Conservation (phyloP, 2,113 vertebrate genomes). For the Petroica traversi region DNA sequence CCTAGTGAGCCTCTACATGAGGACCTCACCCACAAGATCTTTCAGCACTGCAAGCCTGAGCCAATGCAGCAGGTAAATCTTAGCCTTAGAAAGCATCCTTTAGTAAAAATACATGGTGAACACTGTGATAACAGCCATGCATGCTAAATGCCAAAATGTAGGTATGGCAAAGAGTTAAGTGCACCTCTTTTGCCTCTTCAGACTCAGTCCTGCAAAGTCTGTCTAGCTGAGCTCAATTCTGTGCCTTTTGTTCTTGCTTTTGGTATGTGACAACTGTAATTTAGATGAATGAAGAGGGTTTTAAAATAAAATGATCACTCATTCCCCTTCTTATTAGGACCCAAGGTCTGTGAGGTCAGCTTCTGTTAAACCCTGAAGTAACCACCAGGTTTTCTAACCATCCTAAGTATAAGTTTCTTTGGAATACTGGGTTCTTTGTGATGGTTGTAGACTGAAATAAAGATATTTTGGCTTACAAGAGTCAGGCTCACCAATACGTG, state of each 20-base stretch:
- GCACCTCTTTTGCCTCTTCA: neutral
- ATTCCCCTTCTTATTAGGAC: neutral
- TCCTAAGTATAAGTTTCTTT: neutral
- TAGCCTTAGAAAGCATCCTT: neutral
- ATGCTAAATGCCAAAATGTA: neutral
- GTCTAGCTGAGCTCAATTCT: neutral
- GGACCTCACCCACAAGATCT: neutral
- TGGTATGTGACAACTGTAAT: neutral
- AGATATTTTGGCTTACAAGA: neutral
- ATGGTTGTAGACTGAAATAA: neutral
- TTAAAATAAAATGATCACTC: neutral
- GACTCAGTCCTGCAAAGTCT: neutral
- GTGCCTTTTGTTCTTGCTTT: neutral
- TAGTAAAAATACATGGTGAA: neutral
- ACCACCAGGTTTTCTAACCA: neutral
- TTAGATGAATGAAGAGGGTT: neutral
- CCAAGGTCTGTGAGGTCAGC: neutral
- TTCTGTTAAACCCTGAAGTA: neutral
- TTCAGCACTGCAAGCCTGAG: neutral
- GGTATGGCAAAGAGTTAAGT: neutral
- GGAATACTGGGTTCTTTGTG: neutral
- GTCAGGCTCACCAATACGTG: neutral
- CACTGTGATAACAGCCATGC: rapidly evolving
- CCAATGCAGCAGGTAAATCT: neutral
- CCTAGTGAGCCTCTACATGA: too few relatives aligned